Evolutionary conservation across 2,113 vertebrate genomes (phyloP).

Genomic region (Charadrius vociferus): DNA sequence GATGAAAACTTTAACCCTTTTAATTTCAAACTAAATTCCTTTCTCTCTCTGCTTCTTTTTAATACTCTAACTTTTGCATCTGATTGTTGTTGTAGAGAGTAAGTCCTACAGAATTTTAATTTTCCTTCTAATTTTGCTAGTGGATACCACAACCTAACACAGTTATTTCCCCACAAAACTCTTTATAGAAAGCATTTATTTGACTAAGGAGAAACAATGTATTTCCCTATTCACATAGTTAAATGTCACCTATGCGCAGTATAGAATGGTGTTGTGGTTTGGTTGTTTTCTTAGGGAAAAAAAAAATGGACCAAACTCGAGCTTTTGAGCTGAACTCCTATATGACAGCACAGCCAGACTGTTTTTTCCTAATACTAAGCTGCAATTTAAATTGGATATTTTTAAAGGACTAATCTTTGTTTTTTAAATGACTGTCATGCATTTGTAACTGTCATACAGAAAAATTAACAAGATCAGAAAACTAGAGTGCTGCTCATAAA

Average conservation of each 20-base stretch:
- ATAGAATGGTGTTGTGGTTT: not conserved
- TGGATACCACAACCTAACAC: not conserved
- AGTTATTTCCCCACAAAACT: not conserved
- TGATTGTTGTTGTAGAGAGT: slow-evolving; percentile 26
- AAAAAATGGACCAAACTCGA: not conserved
- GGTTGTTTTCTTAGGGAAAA: not conserved
- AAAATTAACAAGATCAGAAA: not conserved
- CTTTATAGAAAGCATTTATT: not conserved
- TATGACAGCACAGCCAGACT: not conserved
- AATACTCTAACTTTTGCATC: slow-evolving; percentile 7
- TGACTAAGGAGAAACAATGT: not conserved
- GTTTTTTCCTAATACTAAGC: not conserved
- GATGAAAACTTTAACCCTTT: slow-evolving; percentile 12
- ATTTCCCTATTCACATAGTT: not conserved
- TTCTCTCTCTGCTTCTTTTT: slow-evolving; percentile 40
- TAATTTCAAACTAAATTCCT: slow-evolving; percentile 17
- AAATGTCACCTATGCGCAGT: not conserved
- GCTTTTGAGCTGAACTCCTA: not conserved
- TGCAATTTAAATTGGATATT: slow-evolving; percentile 4
- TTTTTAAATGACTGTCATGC: not conserved
- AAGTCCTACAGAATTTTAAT: not conserved
- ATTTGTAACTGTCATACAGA: not conserved
- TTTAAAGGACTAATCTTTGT: not conserved
- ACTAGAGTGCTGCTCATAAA: not conserved
- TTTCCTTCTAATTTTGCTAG: not conserved